Evolutionary conservation across 2,113 vertebrate genomes (phyloP), one percentile per base, ranked within the genome.

Genomic region (Paramisgurnus dabryanus): DNA sequence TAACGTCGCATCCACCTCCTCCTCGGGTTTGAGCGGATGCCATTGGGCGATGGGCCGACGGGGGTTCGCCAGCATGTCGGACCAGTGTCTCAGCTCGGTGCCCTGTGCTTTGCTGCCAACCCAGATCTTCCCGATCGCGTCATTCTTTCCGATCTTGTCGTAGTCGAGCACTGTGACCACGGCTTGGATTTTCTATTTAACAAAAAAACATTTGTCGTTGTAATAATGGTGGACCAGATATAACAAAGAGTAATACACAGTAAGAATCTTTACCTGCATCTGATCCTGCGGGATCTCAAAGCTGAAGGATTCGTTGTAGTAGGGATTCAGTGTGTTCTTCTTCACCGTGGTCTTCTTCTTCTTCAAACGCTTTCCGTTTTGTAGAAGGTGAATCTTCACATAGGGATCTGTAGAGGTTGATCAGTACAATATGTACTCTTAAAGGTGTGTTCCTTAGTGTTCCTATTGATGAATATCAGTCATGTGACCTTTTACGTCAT

Each of bases 281-380:
- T 98, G 97, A 87, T 98, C 97, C 5, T 98, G 95, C 80, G 97
- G 97, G 85, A 99, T 97, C 93, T 98, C 97, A 63, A 99, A 99
- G 92, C 97, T 99, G 94, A 99, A 99, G 40, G 97, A 99, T 86
- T 99, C 97, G 0, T 99, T 99, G 89, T 98, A 98, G 87, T 98
- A 98, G 0, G 97, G 97, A 89, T 98, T 99, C 89, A 98, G 87
- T 0, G 97, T 98, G 92, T 98, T 98, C 92, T 98, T 99, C 87
- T 98, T 99, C 86, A 99, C 97, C 0, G 97, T 98, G 0, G 97
- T 98, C 91, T 99, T 99, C 94, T 99, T 99, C 91, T 99, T 99
- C 92, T 99, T 98, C 86, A 98, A 94, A 75, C 95, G 92, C 90
- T 98, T 99, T 41, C 97, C 97, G 0, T 98, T 99, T 91, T 98